Percentiles rank a stretch among this genome's conserved stretches.
Conservation (phyloP, 2,113 vertebrate genomes). For the Speoplatyrhinus poulsoni region DNA sequence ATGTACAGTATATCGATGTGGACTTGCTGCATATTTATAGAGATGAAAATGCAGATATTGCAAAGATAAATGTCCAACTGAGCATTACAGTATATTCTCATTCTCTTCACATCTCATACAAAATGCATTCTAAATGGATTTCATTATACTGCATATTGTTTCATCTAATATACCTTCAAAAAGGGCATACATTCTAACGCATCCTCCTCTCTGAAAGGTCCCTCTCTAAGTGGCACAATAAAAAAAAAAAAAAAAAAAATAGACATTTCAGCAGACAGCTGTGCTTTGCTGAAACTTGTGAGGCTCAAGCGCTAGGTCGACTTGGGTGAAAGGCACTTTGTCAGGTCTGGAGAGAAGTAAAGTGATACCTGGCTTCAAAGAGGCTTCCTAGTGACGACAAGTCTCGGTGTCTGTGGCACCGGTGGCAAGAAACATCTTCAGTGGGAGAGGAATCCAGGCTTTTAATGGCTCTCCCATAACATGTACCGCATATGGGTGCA, state of each 20-base stretch:
- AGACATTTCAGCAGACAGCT: slow-evolving; percentile 51
- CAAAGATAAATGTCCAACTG: no score
- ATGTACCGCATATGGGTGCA: not conserved
- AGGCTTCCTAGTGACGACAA: not conserved
- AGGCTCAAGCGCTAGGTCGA: slow-evolving; percentile 42
- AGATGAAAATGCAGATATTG: no score
- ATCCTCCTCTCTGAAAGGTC: slow-evolving; percentile 18
- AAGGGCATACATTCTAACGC: slow-evolving; percentile 30
- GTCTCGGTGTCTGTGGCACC: not conserved
- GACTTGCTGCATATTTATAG: no score
- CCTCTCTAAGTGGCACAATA: slow-evolving; percentile 20
- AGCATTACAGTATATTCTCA: not conserved
- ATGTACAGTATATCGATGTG: no score
- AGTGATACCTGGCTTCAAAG: slow-evolving; percentile 1
- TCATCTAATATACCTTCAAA: slow-evolving; percentile 1
- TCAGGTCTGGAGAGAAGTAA: slow-evolving; percentile 19
- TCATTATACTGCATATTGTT: not conserved
- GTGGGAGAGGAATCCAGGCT: slow-evolving; percentile 7
- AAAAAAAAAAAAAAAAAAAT: slow-evolving; percentile 38
- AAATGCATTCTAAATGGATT: not conserved
- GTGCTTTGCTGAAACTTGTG: slow-evolving; percentile 42
- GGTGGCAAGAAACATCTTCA: not conserved
- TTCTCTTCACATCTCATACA: not conserved
- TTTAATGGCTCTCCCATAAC: slow-evolving; percentile 13
- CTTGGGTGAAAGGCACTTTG: slow-evolving; percentile 31